phyloP scores from a whole-genome alignment of 2,888 invertebrate species.

The Amiota mariae region DNA sequence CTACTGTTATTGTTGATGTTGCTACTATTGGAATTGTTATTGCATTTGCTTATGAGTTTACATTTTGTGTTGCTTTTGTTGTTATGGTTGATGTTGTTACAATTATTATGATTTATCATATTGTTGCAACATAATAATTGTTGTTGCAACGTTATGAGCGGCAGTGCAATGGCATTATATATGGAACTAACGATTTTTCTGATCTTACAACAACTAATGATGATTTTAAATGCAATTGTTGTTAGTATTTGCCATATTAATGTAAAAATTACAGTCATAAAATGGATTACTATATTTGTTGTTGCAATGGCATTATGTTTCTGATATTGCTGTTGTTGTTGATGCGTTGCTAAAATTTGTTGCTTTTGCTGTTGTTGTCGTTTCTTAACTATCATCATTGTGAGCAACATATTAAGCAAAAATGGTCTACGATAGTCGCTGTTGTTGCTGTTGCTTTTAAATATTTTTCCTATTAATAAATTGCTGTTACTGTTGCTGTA shows the following conservation, averaged over 20 bases:
- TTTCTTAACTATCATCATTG: background rate
- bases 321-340: constrained; percentile 37
- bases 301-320: constrained; percentile 31
- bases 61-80: constrained; percentile 41
- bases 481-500: constrained; percentile 41
- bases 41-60: constrained; percentile 13
- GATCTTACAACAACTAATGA: constrained; percentile 18
- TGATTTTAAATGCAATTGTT: constrained; percentile 33
- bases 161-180: constrained; percentile 42
- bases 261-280: background rate
- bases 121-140: constrained; percentile 25
- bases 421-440: constrained; percentile 4
- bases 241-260: too few species aligned
- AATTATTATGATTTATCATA: constrained; percentile 36
- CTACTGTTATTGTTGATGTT: constrained; percentile 44
- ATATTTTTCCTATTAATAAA: constrained; percentile 30
- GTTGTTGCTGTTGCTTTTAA: constrained; percentile 43
- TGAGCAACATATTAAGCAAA: constrained; percentile 20
- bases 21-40: constrained; percentile 33
- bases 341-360: constrained; percentile 33
- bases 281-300: constrained; percentile 35
- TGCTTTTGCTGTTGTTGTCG: constrained; percentile 31
- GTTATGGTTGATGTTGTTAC: constrained; percentile 38
- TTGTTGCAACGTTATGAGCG: constrained; percentile 37
- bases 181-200: constrained; percentile 37